A percentile compares a stretch with the other conserved stretches of the same genome.
Conservation (phyloP, 2,888 invertebrate genomes). For the Ethmia dodecea region DNA sequence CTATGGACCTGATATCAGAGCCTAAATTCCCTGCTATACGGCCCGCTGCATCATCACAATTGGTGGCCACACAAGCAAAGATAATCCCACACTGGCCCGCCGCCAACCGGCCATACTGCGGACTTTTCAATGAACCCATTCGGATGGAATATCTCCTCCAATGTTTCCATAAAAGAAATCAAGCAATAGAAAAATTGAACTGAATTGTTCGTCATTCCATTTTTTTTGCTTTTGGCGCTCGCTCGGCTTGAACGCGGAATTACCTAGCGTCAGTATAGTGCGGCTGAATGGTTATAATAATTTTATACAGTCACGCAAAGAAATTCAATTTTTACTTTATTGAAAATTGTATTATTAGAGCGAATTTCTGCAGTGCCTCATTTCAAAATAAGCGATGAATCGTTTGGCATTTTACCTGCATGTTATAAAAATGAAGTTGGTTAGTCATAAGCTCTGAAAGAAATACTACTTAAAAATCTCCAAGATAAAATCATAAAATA, state of each 20-base stretch:
- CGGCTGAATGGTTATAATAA: background rate
- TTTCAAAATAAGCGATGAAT: no score
- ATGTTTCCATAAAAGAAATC: conserved; percentile 71
- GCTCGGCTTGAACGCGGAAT: conserved; percentile 1
- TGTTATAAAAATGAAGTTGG: no score
- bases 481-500: no score
- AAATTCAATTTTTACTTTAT: background rate
- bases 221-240: conserved; percentile 7
- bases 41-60: conserved; percentile 64
- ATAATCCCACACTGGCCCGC: conserved; percentile 63
- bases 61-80: conserved; percentile 56
- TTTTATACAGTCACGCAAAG: background rate
- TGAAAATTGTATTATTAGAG: no score
- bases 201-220: conserved; percentile 29
- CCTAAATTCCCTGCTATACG: conserved; percentile 39
- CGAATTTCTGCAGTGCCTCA: no score
- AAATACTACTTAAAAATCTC: no score
- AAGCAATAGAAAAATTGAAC: conserved; percentile 57
- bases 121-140: conserved; percentile 74
- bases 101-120: conserved; percentile 71
- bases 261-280: conserved; percentile 1
- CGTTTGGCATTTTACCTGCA: no score
- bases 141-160: conserved; percentile 71
- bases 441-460: no score
- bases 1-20: conserved; percentile 41